phyloP scores from a whole-genome alignment of 2,113 vertebrate genomes.

The Eurystomus gularis region DNA sequence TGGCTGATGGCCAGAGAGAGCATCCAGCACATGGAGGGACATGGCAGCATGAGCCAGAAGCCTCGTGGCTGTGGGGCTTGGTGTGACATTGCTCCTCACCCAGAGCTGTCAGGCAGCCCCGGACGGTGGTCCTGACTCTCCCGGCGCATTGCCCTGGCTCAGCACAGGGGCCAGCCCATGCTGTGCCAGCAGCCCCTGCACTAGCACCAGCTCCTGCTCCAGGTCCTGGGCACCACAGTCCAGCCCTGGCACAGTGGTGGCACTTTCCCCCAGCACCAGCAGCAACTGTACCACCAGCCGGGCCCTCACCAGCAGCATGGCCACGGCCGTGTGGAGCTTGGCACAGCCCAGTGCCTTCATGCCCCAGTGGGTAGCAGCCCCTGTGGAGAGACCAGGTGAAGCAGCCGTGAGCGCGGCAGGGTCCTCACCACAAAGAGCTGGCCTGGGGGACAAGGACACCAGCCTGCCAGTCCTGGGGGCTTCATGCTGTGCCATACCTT shows the following conservation, averaged over 20 bases:
- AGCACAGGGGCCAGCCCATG: constrained; percentile 53
- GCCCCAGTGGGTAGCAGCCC: not conserved
- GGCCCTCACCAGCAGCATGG: constrained; percentile 71
- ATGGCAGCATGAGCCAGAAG: not conserved
- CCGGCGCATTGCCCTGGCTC: not conserved
- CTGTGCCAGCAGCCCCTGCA: constrained; percentile 55
- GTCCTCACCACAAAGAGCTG: not conserved
- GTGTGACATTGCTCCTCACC: accelerated
- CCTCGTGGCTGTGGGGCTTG: accelerated
- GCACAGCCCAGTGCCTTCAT: constrained; percentile 75
- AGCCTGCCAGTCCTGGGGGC: not conserved
- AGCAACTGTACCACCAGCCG: constrained; percentile 56
- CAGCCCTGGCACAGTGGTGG: not conserved
- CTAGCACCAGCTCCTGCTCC: constrained; percentile 43
- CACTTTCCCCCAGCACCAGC: constrained; percentile 30
- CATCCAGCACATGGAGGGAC: not conserved
- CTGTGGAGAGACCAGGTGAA: not conserved
- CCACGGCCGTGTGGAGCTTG: constrained; percentile 69
- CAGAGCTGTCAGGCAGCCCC: not conserved
- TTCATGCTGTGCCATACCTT: not conserved
- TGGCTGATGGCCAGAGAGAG: not conserved
- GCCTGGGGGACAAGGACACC: not conserved
- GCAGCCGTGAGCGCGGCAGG: accelerated
- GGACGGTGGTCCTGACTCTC: accelerated
- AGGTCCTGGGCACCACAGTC: constrained; percentile 45